Conservation (phyloP, 2,797 vertebrate species). For the Myoxocephalus aenaeus region DNA sequence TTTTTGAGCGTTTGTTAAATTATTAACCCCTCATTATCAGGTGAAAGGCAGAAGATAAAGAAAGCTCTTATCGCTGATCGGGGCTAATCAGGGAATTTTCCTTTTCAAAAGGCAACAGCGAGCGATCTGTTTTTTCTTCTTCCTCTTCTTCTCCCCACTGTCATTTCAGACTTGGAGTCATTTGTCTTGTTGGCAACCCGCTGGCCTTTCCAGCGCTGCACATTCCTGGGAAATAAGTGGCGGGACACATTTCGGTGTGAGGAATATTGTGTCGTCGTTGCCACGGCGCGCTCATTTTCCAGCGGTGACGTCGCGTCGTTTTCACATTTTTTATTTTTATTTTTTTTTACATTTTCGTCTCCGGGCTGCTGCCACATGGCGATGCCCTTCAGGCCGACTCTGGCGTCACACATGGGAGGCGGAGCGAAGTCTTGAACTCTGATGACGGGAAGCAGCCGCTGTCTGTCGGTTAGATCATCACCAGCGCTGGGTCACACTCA, state of each 20-base stretch:
- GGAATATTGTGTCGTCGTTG: conserved; percentile 41
- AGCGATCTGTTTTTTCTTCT: conserved; percentile 18
- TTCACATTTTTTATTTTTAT: neutral
- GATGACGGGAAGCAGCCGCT: conserved; percentile 53
- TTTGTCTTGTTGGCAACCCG: conserved; percentile 25
- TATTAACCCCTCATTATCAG: conserved; percentile 69
- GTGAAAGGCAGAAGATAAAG: conserved; percentile 53
- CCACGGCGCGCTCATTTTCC: conserved; percentile 5
- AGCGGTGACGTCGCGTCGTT: conserved; percentile 12
- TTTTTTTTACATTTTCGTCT: too few species aligned
- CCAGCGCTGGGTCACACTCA: conserved; percentile 22
- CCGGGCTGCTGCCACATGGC: conserved; percentile 42
- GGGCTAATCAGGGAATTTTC: conserved; percentile 57
- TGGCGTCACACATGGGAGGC: conserved; percentile 67
- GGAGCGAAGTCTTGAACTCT: conserved; percentile 59
- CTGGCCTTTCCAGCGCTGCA: neutral
- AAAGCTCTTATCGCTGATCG: conserved; percentile 50
- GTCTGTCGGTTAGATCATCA: conserved; percentile 38
- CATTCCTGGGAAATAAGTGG: conserved; percentile 25
- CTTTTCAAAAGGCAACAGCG: conserved; percentile 41
- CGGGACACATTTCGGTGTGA: conserved; percentile 22
- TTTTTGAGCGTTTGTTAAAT: conserved; percentile 59
- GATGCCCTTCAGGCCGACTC: conserved; percentile 60
- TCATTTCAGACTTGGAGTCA: conserved; percentile 24
- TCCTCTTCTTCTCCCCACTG: conserved; percentile 6